phyloP scores from a whole-genome alignment of 2,888 invertebrate species.

The Parnassius apollo region DNA sequence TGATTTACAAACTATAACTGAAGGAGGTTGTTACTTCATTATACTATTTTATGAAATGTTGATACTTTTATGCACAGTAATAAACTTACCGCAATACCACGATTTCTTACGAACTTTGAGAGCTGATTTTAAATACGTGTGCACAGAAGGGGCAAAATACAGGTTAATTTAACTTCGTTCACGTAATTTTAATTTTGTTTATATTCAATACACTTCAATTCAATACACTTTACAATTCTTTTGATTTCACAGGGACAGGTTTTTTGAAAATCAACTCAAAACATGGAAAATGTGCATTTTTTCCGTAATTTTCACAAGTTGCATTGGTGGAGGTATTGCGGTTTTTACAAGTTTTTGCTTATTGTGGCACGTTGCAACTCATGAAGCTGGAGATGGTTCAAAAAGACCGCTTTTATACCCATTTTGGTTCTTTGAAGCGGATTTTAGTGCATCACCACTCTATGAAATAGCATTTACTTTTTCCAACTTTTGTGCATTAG shows the following conservation, averaged over 20 bases:
- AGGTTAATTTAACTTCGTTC: conserved; percentile 36
- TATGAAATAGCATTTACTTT: conserved; percentile 51
- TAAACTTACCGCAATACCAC: conserved; percentile 43
- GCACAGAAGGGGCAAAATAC: conserved; percentile 43
- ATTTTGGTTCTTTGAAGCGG: conserved; percentile 46
- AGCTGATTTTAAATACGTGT: conserved; percentile 52
- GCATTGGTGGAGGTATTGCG: conserved; percentile 37
- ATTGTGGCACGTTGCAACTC: conserved; percentile 38
- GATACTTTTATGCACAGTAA: conserved; percentile 42
- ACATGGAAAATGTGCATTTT: conserved; percentile 50
- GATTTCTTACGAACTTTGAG: conserved; percentile 42
- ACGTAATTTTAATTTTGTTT: no score
- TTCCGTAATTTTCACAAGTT: conserved; percentile 36
- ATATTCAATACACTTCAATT: background rate
- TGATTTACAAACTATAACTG: conserved; percentile 45
- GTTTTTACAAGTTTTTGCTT: conserved; percentile 35
- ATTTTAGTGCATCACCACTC: conserved; percentile 46
- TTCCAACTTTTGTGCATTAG: conserved; percentile 37
- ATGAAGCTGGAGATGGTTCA: conserved; percentile 35
- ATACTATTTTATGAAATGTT: conserved; percentile 48
- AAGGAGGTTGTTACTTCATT: conserved; percentile 48
- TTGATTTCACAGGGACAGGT: conserved; percentile 43
- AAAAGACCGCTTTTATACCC: conserved; percentile 52
- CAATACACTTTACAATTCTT: background rate
- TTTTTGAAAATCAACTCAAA: conserved; percentile 47